A percentile compares a stretch with the other conserved stretches of the same genome.
Conservation (phyloP, 2,888 invertebrate species). For the Drosophila acutilabella region DNA sequence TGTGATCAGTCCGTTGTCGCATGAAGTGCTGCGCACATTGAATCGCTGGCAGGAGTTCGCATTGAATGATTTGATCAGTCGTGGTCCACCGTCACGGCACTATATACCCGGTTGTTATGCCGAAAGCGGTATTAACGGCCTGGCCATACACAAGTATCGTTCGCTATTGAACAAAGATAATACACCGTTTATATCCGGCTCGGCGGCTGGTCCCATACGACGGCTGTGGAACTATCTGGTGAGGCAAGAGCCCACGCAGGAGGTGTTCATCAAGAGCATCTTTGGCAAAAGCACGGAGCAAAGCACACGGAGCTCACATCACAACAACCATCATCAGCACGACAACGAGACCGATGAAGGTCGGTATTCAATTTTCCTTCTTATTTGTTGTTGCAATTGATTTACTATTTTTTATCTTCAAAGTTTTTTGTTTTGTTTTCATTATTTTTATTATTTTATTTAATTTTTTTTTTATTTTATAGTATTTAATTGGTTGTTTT, state of each 20-base stretch:
- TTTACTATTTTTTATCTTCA: neutral
- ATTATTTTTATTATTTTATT: conserved; percentile 1
- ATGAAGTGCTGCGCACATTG: conserved; percentile 93
- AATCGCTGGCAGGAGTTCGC: conserved; percentile 95
- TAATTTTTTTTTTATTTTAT: neutral
- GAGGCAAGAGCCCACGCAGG: conserved; percentile 95
- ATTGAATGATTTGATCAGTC: conserved; percentile 88
- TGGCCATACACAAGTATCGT: conserved; percentile 96
- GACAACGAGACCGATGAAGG: conserved; percentile 83
- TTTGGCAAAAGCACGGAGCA: conserved; percentile 91
- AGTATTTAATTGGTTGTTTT: conserved; percentile 4
- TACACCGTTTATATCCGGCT: conserved; percentile 94
- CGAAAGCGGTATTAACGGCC: conserved; percentile 90
- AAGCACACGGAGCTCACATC: conserved; percentile 57
- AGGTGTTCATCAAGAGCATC: conserved; percentile 97
- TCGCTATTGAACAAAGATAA: conserved; percentile 96
- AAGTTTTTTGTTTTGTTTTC: neutral
- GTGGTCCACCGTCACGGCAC: conserved; percentile 92
- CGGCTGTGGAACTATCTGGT: conserved; percentile 97
- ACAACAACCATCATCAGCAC: conserved; percentile 61
- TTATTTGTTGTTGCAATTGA: conserved; percentile 49
- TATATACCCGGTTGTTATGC: conserved; percentile 96
- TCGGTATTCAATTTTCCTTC: conserved; percentile 41
- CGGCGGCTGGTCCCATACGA: conserved; percentile 90
- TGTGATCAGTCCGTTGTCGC: conserved; percentile 96